Percentiles rank a stretch among this genome's conserved stretches.
phyloP scores from a whole-genome alignment of 2,888 invertebrate species.

The Caenorhabditis macrosperma region DNA sequence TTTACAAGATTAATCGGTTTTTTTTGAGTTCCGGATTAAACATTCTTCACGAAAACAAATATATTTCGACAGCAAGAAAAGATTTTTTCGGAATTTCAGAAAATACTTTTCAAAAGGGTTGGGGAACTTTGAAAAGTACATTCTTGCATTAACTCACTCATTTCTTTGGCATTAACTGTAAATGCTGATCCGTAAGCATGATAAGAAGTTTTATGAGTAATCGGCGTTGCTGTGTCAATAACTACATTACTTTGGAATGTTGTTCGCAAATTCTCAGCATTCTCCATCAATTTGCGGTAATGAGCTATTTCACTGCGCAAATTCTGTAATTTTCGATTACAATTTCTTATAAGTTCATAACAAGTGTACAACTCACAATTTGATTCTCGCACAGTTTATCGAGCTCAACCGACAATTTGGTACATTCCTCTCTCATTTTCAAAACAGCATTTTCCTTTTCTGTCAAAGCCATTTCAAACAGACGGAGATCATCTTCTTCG shows the following conservation, averaged over 20 bases:
- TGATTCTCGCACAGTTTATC: constrained; percentile 54
- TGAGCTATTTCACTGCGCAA: constrained; percentile 44
- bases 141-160: constrained; percentile 18
- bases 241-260: constrained; percentile 29
- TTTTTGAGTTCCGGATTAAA: not conserved
- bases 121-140: not conserved
- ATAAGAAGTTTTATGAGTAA: constrained; percentile 31
- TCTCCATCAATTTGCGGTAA: constrained; percentile 52
- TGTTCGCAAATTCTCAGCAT: constrained; percentile 37
- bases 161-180: constrained; percentile 19
- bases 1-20: too few relatives aligned
- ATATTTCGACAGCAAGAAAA: too few relatives aligned
- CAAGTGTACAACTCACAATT: constrained; percentile 13
- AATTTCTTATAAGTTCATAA: not conserved
- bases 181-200: constrained; percentile 42
- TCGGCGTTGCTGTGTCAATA: constrained; percentile 21
- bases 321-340: constrained; percentile 23
- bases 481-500: constrained; percentile 39
- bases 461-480: constrained; percentile 34
- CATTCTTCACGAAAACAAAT: too few relatives aligned
- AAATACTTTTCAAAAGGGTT: not conserved
- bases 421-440: constrained; percentile 54
- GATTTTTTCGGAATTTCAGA: not conserved
- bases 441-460: constrained; percentile 43
- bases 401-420: constrained; percentile 40